Base-by-base conservation (phyloP, 2,888 invertebrate genomes). In the Dioctria linearis region DNA sequence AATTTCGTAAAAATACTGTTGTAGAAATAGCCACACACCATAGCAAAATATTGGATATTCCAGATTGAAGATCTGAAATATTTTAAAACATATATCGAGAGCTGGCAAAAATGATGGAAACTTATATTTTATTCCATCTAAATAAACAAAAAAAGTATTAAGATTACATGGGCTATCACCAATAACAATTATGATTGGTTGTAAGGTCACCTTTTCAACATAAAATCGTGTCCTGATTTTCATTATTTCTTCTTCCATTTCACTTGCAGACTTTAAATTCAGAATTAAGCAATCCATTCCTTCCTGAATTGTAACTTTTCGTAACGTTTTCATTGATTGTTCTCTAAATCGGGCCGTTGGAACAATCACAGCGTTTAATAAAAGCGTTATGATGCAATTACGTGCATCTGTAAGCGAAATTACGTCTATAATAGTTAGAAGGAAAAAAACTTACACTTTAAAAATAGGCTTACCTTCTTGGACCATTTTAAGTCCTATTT, bases 21-120 rank as follows among this genome's bases (percentile, higher is more conserved):
- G 37, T 61, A 69, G n/a, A 42, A 69, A 69, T 46, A 46, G 46
- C 69, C 69, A 69, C 11, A 69, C 69, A 3, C 69, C 69, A 49
- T 46, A 49, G 9, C 40, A 69, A 13, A 46, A 51, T 46, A 46
- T 51, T 40, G 69, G 42, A 69, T 69, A 69, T 69, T 69, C 51
- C 8, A 69, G 25, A 69, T 69, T 69, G n/a, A 69, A 69, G 25
- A 69, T 37, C 37, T 69, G 69, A 8, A 69, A 69, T 49, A 69
- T 42, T 49, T 69, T 75, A 8, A 40, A 76, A n/a, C 43, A 76
- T 4, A 25, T 76, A 42, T 75, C 75, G 5, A 75, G 39, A 51
- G 42, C 40, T 40, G 59, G 39, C 11, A 75, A 59, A 75, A 75
- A 75, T 75, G 75, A 40, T n/a, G 75, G 42, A 59, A 59, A 75